Percentiles rank a stretch among this genome's conserved stretches.
Evolutionary conservation across 2,113 vertebrate genomes (phyloP).

Genomic region (Mirounga angustirostris): DNA sequence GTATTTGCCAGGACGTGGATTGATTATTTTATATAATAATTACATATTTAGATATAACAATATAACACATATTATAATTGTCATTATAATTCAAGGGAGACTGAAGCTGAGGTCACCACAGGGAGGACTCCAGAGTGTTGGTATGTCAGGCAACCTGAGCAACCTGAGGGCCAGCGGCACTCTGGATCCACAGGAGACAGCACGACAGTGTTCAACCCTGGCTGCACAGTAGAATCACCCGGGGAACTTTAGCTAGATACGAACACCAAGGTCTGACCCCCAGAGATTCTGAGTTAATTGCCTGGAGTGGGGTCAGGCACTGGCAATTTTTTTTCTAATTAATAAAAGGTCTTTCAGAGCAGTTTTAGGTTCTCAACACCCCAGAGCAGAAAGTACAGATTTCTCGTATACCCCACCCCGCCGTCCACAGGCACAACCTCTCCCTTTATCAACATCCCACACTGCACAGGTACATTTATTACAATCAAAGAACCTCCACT

Average conservation of each 20-base stretch:
- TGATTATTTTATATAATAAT: neutral
- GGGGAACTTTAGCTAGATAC: neutral
- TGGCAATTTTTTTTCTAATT: neutral
- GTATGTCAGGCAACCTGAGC: neutral
- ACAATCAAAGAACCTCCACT: neutral
- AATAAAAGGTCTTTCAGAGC: neutral
- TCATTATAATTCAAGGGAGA: neutral
- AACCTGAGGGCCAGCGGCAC: neutral
- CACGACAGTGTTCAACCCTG: neutral
- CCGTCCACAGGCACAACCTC: neutral
- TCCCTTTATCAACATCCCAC: neutral
- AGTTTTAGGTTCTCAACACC: conserved; percentile 23
- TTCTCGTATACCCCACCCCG: neutral
- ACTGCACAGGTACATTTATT: neutral
- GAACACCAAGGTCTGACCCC: neutral
- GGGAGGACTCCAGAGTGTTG: neutral
- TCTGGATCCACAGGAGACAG: neutral
- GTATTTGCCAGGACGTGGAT: neutral
- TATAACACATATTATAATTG: neutral
- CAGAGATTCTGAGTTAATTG: neutral
- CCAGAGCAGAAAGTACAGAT: neutral
- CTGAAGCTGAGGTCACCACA: neutral
- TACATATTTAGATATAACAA: neutral
- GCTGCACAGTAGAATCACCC: neutral
- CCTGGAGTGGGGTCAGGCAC: neutral